These are phyloP conservation scores for Metopolophium dirhodum DNA, from an alignment of 1,140 invertebrate species.

Conservation along the genomic window DNA sequence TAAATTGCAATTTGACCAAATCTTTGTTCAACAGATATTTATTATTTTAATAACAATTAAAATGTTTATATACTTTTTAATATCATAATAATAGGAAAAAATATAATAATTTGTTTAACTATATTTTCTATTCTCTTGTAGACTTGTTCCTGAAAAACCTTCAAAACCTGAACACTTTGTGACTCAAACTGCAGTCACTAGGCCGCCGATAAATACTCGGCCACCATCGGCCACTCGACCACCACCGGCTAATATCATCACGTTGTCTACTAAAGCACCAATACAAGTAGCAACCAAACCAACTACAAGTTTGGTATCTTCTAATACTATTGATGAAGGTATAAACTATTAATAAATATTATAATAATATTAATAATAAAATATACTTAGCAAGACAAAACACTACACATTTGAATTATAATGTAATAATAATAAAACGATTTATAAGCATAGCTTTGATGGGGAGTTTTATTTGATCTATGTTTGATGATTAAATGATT, in stretches of 20 bases:
- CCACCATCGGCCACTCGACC: background rate
- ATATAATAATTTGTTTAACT: background rate
- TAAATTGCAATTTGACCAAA: background rate
- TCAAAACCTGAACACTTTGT: slow-evolving; percentile 11
- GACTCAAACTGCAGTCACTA: background rate
- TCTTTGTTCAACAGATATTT: background rate
- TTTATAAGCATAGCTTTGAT: too few relatives aligned
- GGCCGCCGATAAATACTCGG: slow-evolving; percentile 22
- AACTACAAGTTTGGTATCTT: background rate
- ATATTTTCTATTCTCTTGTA: background rate
- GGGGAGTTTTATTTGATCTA: too few relatives aligned
- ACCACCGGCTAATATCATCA: slow-evolving; percentile 20
- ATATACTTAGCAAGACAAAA: too few relatives aligned
- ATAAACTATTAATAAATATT: background rate
- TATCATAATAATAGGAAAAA: background rate
- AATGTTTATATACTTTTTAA: background rate
- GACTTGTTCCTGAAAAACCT: background rate
- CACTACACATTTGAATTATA: too few relatives aligned
- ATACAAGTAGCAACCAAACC: slow-evolving; percentile 35
- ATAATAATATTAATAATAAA: background rate
- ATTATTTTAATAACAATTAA: background rate
- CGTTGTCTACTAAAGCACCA: slow-evolving; percentile 36
- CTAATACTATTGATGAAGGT: slow-evolving; percentile 42
- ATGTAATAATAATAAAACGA: too few relatives aligned
- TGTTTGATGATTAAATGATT: background rate